Evolutionary conservation across 2,797 vertebrate species (phyloP), one percentile per base, ranked within the genome.

Genomic region (Erethizon dorsatum): DNA sequence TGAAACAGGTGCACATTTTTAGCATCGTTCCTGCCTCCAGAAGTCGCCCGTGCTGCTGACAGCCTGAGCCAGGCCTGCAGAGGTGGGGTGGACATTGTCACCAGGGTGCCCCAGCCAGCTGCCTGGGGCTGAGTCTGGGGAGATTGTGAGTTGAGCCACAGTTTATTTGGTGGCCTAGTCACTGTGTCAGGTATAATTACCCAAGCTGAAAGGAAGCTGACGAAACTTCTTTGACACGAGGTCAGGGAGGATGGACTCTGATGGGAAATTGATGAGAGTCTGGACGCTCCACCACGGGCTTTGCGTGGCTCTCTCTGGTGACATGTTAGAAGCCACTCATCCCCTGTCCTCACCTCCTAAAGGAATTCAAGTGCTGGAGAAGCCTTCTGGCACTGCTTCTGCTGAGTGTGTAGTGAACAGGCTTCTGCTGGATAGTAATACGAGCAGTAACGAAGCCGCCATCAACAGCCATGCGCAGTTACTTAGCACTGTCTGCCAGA

Each of bases 241-340:
- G 97, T 93, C 95, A 95, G 91, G 77, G 83, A 91, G 63, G 82
- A 89, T 97, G 91, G 95, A 96, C 95, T 94, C 91, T 89, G 95
- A 96, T 88, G 95, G 92, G 94, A 97, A 97, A 95, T 97, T 95
- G 90, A 92, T 91, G 92, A 97, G 91, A 85, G 79, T 87, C 95
- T 93, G 83, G 77, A 83, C 82, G 37, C 50, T 83, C 86, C 10
- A 12, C 0, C 0, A 65, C 92, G 85, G 82, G 65, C 80, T 97
- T 73, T 87, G 83, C 69, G 15, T 9, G 7, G 37, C 37, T 47
- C 28, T 83, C 54, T 87, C 65, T 67, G 41, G 84, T 71, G 56
- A 45, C 31, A 12, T 22, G 5, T 52, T 37, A 31, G 90, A 24
- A 57, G 71, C 33, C 11, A 11, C 41, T 69, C 88, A 89, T 45